Evolutionary conservation across 2,888 invertebrate genomes (phyloP).

Genomic region (Phalangium opilio): DNA sequence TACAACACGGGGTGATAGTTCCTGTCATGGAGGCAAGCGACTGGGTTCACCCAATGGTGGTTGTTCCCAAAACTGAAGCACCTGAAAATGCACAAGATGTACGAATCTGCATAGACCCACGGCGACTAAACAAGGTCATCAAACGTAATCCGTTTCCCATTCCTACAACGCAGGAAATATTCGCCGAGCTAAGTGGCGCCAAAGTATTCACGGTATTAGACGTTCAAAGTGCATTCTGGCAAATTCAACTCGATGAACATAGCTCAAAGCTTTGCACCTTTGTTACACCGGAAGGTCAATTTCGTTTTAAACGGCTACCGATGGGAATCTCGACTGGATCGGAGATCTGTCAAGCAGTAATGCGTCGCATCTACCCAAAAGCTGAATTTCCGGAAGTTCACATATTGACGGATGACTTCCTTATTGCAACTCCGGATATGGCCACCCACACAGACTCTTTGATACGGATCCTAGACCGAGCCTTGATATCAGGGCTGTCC

Average conservation of each 20-base stretch:
- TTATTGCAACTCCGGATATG: neutral
- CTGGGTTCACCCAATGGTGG: conserved; percentile 3
- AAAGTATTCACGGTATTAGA: conserved; percentile 1
- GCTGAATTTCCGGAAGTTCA: no score
- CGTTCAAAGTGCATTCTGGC: no score
- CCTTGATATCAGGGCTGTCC: conserved; percentile 1
- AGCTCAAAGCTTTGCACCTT: no score
- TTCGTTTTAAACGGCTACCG: no score
- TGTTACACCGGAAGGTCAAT: no score
- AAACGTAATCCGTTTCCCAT: conserved; percentile 4
- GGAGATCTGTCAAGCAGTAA: no score
- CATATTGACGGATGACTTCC: neutral
- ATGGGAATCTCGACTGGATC: no score
- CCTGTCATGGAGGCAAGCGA: neutral
- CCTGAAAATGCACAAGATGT: conserved; percentile 3
- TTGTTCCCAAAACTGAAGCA: neutral
- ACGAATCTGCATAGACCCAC: conserved; percentile 7
- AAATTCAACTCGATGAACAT: no score
- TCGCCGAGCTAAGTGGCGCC: conserved; percentile 2
- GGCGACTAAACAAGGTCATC: conserved; percentile 6
- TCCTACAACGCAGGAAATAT: conserved; percentile 3
- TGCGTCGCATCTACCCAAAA: no score
- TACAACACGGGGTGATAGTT: conserved; percentile 1
- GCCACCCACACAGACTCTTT: conserved; percentile 1
- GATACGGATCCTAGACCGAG: neutral